phyloP scores from a whole-genome alignment of 2,113 vertebrate genomes.

The Emydocephalus ijimae region DNA sequence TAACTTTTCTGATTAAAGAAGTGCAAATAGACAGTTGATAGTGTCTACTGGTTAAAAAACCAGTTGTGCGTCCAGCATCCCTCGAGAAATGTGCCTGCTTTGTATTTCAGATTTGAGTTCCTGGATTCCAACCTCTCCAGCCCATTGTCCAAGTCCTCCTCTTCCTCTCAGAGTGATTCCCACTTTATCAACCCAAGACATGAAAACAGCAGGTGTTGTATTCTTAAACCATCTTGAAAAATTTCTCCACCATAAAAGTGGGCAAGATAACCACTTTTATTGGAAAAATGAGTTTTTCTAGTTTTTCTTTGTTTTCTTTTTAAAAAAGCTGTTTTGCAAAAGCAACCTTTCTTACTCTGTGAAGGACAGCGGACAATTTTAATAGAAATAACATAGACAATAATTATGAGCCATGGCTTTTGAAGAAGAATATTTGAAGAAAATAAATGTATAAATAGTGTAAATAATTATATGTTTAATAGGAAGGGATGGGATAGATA shows the following conservation, averaged over 20 bases:
- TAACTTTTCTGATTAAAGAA: constrained; percentile 43
- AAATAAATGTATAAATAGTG: background rate
- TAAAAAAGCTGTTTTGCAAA: background rate
- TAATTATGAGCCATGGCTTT: background rate
- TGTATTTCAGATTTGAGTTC: constrained; percentile 77
- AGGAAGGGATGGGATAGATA: background rate
- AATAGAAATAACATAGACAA: background rate
- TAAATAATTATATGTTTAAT: background rate
- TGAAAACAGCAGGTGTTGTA: constrained; percentile 85
- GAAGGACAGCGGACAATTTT: background rate
- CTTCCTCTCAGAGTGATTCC: constrained; percentile 88
- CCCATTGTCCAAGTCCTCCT: constrained; percentile 75
- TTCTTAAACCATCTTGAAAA: background rate
- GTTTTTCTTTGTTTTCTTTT: background rate
- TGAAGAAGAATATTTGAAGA: background rate
- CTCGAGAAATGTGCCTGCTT: constrained; percentile 43
- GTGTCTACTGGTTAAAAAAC: constrained; percentile 1
- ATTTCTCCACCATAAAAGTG: background rate
- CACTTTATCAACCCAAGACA: constrained; percentile 89
- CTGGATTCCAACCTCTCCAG: constrained; percentile 83
- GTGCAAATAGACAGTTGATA: background rate
- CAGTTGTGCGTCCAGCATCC: constrained; percentile 15
- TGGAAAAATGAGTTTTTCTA: background rate
- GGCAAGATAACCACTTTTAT: background rate
- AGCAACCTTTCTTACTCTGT: background rate